Evolutionary conservation across 2,113 vertebrate species (phyloP).

Genomic region (Sarotherodon lohbergeri): DNA sequence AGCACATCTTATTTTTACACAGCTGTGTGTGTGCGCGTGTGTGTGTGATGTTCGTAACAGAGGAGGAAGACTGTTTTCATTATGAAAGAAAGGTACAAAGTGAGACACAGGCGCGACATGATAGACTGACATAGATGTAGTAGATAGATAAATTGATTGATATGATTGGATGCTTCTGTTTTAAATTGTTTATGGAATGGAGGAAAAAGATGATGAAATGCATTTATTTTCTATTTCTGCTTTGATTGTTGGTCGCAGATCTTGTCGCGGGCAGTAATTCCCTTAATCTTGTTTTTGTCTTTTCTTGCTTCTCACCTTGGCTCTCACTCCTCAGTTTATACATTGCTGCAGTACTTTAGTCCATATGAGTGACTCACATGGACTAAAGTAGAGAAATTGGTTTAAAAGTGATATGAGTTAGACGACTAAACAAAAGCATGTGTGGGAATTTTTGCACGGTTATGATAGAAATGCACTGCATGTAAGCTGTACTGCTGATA

Average conservation of each 20-base stretch:
- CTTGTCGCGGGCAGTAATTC: not conserved
- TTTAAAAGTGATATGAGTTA: not conserved
- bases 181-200: not conserved
- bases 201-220: not conserved
- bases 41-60: not conserved
- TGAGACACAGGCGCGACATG: not conserved
- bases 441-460: not conserved
- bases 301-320: not conserved
- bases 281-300: not conserved
- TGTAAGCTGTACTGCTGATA: not conserved
- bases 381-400: not conserved
- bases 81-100: not conserved
- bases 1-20: constrained; percentile 25
- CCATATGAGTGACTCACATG: not conserved
- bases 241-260: not conserved
- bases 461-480: not conserved
- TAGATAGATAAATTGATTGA: not conserved
- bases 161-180: not conserved
- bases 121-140: not conserved
- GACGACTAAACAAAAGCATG: not conserved
- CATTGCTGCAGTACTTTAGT: not conserved
- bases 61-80: not conserved
- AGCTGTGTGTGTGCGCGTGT: not conserved
- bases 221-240: not conserved
- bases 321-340: not conserved